Percentiles rank a stretch among this genome's conserved stretches.
These are phyloP conservation scores for Coccyzus lansbergi DNA, from an alignment of 2,797 vertebrate species.

Conservation along the genomic window DNA sequence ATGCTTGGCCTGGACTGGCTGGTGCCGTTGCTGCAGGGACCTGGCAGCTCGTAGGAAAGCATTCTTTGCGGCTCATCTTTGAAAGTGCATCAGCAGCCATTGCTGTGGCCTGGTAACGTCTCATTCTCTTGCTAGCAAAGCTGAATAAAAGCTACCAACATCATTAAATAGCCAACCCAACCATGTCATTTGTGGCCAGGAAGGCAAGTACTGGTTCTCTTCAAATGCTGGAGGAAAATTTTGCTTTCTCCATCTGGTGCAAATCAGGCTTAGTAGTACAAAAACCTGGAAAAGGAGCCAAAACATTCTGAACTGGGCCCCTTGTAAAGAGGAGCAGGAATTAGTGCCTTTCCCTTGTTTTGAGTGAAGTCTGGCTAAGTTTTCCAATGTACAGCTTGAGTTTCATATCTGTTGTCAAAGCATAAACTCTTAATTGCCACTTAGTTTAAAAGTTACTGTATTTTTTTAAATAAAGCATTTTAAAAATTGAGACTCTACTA, in stretches of 20 bases:
- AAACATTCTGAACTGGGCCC: background rate
- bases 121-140: background rate
- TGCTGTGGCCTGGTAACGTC: background rate
- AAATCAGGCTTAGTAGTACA: background rate
- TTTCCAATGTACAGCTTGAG: background rate
- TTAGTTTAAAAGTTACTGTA: background rate
- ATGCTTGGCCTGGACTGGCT: background rate
- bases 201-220: constrained; percentile 31
- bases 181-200: background rate
- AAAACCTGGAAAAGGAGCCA: background rate
- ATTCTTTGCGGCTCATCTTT: background rate
- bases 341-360: background rate
- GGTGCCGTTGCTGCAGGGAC: background rate
- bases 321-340: background rate
- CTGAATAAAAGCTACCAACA: background rate
- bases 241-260: background rate
- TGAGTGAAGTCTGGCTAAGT: background rate
- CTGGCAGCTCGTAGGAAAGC: background rate
- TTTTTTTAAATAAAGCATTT: background rate
- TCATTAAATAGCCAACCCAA: background rate
- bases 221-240: constrained; percentile 43
- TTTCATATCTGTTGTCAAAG: background rate
- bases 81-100: background rate
- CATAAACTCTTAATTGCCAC: background rate
- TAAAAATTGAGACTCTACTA: background rate